Base-by-base conservation (phyloP, 1,140 invertebrate genomes). In the Belonocnema kinseyi region DNA sequence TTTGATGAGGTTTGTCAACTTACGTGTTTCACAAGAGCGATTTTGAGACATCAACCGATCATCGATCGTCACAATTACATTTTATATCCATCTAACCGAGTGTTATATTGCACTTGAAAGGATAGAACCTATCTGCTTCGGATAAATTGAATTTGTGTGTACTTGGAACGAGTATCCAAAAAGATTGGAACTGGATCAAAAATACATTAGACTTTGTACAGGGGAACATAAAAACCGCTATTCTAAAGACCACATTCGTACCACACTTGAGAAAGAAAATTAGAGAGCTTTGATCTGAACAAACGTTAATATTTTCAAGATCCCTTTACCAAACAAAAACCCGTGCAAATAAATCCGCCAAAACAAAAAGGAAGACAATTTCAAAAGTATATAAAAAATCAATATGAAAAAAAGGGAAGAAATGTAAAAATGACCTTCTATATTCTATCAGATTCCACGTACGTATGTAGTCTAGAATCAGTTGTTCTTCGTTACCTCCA, bases 11-110 rank as follows among this genome's bases (percentile, higher is more conserved):
- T 17, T 66, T 13, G 0, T 52, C 73, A 77, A 72, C 75, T 74
- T 33, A 19, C 72, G 77, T 73, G 12, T 80, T 80, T 78, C 75
- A 53, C 21, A 74, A 73, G 50, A 74, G 52, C 33, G 19, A 74
- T 5, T 56, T 74, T 73, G 26, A 53, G 72, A 73, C 17, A 52
- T 51, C 51, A 52, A 73, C 46, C 21, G 50, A 53, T 5, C 51
- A 51, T 73, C 51, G 51, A 53, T 73, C 72, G 61, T 66, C 33
- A 66, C 26, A 16, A 40, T 66, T 66, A 66, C 61, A 66, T 66
- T 66, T 66, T 66, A 66, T 66, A 66, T 66, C 61, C 61, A 66
- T 66, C 61, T 66, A 66, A 66, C 61, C 61, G 61, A 33, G 61
- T 66, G 12, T 66, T 40, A 4, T 40, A 40, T 66, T 66, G 61